phyloP scores from a whole-genome alignment of 2,888 invertebrate species.

The Chaitophorus viminalis region DNA sequence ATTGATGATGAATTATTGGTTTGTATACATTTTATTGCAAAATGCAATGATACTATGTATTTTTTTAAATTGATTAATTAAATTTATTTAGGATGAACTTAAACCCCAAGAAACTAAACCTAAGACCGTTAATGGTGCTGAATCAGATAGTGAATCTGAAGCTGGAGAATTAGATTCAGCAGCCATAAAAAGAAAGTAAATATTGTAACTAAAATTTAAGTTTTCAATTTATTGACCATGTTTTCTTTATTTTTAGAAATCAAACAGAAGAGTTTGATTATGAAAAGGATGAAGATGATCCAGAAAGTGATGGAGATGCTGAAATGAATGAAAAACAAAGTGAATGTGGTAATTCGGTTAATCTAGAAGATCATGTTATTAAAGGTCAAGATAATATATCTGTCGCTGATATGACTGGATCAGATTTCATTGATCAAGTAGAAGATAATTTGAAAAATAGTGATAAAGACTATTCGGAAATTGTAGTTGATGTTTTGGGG shows the following conservation, averaged over 20 bases:
- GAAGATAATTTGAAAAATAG: constrained; percentile 65
- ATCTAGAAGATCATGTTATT: neutral
- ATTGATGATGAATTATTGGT: constrained; percentile 43
- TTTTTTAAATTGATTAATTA: neutral
- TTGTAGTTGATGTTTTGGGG: constrained; percentile 67
- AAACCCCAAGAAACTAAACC: constrained; percentile 40
- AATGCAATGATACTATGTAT: neutral
- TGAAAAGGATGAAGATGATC: constrained; percentile 64
- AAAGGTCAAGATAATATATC: neutral
- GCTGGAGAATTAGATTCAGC: constrained; percentile 49
- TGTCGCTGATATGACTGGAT: neutral
- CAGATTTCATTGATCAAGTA: neutral
- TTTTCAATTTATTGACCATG: neutral
- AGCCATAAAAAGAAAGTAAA: constrained; percentile 64
- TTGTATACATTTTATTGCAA: neutral
- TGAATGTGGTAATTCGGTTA: constrained; percentile 37
- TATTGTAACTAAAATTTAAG: neutral
- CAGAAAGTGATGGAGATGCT: constrained; percentile 65
- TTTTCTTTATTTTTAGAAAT: constrained; percentile 63
- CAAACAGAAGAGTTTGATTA: constrained; percentile 64
- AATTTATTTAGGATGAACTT: constrained; percentile 34
- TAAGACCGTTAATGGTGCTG: constrained; percentile 55
- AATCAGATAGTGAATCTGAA: constrained; percentile 64
- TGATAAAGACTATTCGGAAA: constrained; percentile 67
- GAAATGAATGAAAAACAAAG: constrained; percentile 56